Evolutionary conservation across 2,888 invertebrate species (phyloP).

Genomic region (Stramonita haemastoma): DNA sequence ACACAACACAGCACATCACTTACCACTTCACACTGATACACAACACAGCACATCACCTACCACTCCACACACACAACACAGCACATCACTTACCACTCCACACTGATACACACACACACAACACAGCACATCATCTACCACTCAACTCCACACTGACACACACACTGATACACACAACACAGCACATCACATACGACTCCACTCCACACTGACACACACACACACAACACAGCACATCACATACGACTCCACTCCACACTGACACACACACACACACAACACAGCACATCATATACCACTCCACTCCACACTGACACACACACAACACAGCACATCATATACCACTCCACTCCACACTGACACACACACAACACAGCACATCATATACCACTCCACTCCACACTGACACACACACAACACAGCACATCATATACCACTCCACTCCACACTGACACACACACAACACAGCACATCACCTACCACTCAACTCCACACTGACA

Average conservation of each 20-base stretch:
- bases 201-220: slow-evolving; percentile 32
- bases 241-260: too few relatives aligned
- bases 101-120: slow-evolving; percentile 30
- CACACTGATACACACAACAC: background rate
- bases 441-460: slow-evolving; percentile 78
- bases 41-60: too few relatives aligned
- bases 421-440: background rate
- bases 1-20: background rate
- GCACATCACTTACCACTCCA: background rate
- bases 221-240: background rate
- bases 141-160: too few relatives aligned
- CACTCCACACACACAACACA: slow-evolving; percentile 32
- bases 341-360: slow-evolving; percentile 77
- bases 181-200: background rate
- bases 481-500: too few relatives aligned
- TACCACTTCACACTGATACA: too few relatives aligned
- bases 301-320: slow-evolving; percentile 78
- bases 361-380: slow-evolving; percentile 32
- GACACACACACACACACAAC: slow-evolving; percentile 33
- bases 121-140: background rate
- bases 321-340: background rate
- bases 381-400: background rate
- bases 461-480: background rate
- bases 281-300: background rate
- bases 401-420: slow-evolving; percentile 78